Percentiles rank a stretch among this genome's conserved stretches.
These are phyloP conservation scores for Harpalus rubripes DNA, from an alignment of 2,888 invertebrate genomes.

Conservation along the genomic window DNA sequence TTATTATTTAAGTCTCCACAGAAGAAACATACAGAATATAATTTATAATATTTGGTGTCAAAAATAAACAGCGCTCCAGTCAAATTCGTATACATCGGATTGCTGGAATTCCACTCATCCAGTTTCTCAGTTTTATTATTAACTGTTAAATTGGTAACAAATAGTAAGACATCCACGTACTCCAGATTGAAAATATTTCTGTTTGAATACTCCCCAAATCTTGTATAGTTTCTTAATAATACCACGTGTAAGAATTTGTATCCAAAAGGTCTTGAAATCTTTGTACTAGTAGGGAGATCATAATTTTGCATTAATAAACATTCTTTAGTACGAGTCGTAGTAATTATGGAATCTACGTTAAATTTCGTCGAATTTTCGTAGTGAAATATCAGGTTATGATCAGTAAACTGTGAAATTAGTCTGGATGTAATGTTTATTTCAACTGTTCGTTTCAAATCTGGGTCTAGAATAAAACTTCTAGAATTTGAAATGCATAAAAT, in stretches of 20 bases:
- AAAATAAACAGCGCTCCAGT: slow-evolving; percentile 51
- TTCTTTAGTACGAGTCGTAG: slow-evolving; percentile 7
- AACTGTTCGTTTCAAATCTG: not conserved
- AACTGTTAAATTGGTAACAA: slow-evolving; percentile 22
- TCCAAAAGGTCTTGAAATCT: slow-evolving; percentile 29
- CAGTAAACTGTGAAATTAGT: slow-evolving; percentile 51
- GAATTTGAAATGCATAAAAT: slow-evolving; percentile 32
- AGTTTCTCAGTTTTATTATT: slow-evolving; percentile 18
- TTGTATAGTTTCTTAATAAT: slow-evolving; percentile 50
- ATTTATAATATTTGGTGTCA: not conserved
- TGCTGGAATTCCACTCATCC: not conserved
- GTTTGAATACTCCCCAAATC: slow-evolving; percentile 18
- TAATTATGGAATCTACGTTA: slow-evolving; percentile 36
- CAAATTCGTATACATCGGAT: not conserved
- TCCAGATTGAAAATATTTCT: slow-evolving; percentile 24
- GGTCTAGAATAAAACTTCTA: not conserved
- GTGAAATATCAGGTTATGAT: slow-evolving; percentile 58
- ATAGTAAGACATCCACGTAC: slow-evolving; percentile 52
- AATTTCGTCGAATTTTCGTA: slow-evolving; percentile 43
- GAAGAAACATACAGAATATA: slow-evolving; percentile 49
- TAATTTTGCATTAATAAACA: slow-evolving; percentile 52
- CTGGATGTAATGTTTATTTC: slow-evolving; percentile 26
- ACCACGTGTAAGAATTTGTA: slow-evolving; percentile 59
- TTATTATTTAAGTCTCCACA: slow-evolving; percentile 16
- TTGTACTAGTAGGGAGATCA: not conserved